These are phyloP conservation scores for Corella eumyota DNA, from an alignment of 23 tunicate species.

Conservation along the genomic window DNA sequence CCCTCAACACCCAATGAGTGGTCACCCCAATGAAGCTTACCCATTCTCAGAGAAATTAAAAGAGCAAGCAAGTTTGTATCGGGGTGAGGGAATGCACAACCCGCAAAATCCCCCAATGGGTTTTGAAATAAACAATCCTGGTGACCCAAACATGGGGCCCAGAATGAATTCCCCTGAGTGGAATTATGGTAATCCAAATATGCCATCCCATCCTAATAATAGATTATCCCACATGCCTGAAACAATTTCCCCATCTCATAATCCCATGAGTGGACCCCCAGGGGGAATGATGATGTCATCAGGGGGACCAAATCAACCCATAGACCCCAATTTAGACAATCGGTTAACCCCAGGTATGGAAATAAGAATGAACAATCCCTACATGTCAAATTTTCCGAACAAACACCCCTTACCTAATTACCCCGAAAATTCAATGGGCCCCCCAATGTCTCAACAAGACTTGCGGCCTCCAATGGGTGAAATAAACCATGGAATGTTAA, in stretches of 20 bases:
- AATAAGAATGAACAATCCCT: constrained; percentile 36
- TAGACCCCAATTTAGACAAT: constrained; percentile 20
- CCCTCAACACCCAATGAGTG: constrained; percentile 6
- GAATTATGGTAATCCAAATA: constrained; percentile 6
- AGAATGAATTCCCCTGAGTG: constrained; percentile 50
- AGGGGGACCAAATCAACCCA: constrained; percentile 22
- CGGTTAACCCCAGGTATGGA: constrained; percentile 9
- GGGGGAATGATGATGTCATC: constrained; percentile 34
- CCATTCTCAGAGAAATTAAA: constrained; percentile 85
- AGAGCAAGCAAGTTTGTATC: constrained; percentile 63
- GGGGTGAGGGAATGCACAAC: constrained; percentile 22
- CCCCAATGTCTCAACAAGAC: constrained; percentile 16
- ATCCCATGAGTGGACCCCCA: constrained; percentile 8
- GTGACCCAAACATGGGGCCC: constrained; percentile 23
- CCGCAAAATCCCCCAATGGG: constrained; percentile 12
- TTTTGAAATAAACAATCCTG: constrained; percentile 24
- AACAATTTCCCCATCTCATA: constrained; percentile 19
- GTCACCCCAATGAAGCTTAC: constrained; percentile 29
- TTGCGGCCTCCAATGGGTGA: constrained; percentile 18
- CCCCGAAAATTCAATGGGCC: background rate
- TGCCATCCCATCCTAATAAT: constrained; percentile 6
- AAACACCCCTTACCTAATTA: constrained; percentile 12
- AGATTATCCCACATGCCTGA: constrained; percentile 12
- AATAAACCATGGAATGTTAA: constrained; percentile 11
- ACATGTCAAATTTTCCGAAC: constrained; percentile 8